phyloP scores from a whole-genome alignment of 1,140 invertebrate species.

The Drepana arcuata region DNA sequence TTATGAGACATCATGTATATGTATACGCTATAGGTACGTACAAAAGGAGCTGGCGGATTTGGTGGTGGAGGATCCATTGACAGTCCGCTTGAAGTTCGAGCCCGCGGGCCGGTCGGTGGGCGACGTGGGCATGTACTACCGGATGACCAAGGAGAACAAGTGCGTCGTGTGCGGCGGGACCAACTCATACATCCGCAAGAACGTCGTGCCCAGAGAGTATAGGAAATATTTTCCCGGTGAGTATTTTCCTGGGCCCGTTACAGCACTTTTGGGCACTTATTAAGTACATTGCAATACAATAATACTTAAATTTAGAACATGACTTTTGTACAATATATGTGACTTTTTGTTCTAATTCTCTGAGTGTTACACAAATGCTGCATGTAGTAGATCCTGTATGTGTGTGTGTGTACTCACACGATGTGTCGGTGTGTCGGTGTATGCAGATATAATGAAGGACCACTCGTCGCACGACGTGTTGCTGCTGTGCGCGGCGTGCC shows the following conservation, averaged over 20 bases:
- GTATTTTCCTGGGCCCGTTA: no score
- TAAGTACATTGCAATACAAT: no score
- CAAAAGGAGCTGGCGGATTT: slow-evolving; percentile 76
- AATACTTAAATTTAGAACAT: no score
- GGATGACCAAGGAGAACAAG: slow-evolving; percentile 82
- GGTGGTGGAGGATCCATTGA: slow-evolving; percentile 79
- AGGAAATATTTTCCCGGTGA: slow-evolving; percentile 84
- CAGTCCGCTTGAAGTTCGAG: slow-evolving; percentile 85
- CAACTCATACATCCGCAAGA: slow-evolving; percentile 84
- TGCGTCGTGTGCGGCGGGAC: slow-evolving; percentile 86
- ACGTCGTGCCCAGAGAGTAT: slow-evolving; percentile 88
- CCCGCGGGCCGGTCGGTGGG: slow-evolving; percentile 82
- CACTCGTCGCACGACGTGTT: slow-evolving; percentile 89
- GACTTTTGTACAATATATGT: no score
- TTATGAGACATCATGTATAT: no score
- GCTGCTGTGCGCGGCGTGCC: slow-evolving; percentile 82
- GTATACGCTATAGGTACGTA: slow-evolving; percentile 71
- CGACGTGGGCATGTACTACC: slow-evolving; percentile 81
- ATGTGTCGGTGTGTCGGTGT: no score
- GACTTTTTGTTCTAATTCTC: no score
- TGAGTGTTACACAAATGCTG: no score
- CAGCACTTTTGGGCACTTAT: no score
- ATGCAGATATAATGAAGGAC: slow-evolving; percentile 81
- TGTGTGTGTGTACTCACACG: no score
- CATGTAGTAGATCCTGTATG: no score